Evolutionary conservation across 2,797 vertebrate species (phyloP).

Genomic region (Ceryle rudis): DNA sequence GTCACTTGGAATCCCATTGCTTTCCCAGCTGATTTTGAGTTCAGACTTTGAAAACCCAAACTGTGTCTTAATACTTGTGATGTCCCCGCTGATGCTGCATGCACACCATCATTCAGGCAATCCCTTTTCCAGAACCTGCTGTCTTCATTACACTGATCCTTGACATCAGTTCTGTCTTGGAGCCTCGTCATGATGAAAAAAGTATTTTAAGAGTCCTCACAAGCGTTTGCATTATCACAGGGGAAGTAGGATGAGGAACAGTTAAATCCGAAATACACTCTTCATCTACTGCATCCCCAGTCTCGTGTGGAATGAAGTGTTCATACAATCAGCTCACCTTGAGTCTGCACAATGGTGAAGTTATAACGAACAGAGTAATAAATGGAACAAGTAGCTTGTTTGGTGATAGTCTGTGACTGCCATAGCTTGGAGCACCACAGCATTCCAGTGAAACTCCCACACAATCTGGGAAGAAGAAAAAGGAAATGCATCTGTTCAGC

Average conservation of each 20-base stretch:
- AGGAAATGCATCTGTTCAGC: neutral
- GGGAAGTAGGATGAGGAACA: neutral
- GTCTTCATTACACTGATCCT: neutral
- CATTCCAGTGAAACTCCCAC: neutral
- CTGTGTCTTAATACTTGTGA: neutral
- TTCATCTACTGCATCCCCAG: accelerated
- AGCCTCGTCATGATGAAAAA: neutral
- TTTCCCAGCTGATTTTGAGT: conserved; percentile 15
- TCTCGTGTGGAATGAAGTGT: neutral
- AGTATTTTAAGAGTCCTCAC: neutral
- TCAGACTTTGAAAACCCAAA: neutral
- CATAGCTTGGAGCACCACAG: accelerated
- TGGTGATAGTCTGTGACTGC: neutral
- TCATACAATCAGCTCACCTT: neutral
- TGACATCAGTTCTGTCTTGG: neutral
- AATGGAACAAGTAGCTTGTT: neutral
- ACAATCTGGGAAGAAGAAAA: neutral
- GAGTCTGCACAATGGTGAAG: neutral
- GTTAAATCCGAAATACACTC: neutral
- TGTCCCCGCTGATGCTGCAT: neutral
- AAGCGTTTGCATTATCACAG: neutral
- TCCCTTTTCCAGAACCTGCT: neutral
- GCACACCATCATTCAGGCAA: neutral
- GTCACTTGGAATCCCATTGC: neutral
- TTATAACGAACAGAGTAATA: neutral